phyloP scores from a whole-genome alignment of 1,140 invertebrate species.

The Halyomorpha halys region DNA sequence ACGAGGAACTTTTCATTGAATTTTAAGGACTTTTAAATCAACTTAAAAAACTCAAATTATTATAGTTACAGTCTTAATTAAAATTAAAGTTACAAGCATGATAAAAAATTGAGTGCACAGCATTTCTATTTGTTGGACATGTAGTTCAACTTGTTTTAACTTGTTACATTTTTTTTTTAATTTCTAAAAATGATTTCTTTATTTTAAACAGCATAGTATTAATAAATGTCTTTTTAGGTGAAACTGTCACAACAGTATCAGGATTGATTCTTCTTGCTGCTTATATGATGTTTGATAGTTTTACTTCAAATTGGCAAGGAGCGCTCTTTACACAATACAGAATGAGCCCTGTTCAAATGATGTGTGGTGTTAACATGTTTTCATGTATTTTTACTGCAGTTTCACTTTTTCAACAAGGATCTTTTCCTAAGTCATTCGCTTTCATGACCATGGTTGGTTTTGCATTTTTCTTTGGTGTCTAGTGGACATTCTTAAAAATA shows the following conservation, averaged over 20 bases:
- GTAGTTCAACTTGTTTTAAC: neutral
- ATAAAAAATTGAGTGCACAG: neutral
- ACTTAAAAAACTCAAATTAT: no score
- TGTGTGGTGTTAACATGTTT: constrained; percentile 94
- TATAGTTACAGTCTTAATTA: no score
- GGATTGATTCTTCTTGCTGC: constrained; percentile 75
- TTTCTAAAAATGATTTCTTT: neutral
- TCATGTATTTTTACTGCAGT: constrained; percentile 83
- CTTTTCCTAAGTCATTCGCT: constrained; percentile 59
- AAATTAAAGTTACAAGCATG: neutral
- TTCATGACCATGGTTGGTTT: constrained; percentile 59
- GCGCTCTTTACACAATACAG: constrained; percentile 75
- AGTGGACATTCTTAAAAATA: no score
- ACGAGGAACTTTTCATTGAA: no score
- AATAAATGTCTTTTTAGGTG: constrained; percentile 35
- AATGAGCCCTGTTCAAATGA: constrained; percentile 88
- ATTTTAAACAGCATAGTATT: neutral
- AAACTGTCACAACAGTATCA: constrained; percentile 66
- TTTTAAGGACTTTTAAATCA: no score
- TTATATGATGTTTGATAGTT: constrained; percentile 94
- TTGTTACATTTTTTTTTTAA: neutral
- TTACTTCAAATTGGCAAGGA: constrained; percentile 97
- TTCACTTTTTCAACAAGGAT: constrained; percentile 78
- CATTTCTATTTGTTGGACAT: no score
- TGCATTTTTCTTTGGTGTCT: no score